Percentiles rank a stretch among this genome's conserved stretches.
Conservation (phyloP, 1,140 invertebrate genomes). For the Leptopilina boulardi region DNA sequence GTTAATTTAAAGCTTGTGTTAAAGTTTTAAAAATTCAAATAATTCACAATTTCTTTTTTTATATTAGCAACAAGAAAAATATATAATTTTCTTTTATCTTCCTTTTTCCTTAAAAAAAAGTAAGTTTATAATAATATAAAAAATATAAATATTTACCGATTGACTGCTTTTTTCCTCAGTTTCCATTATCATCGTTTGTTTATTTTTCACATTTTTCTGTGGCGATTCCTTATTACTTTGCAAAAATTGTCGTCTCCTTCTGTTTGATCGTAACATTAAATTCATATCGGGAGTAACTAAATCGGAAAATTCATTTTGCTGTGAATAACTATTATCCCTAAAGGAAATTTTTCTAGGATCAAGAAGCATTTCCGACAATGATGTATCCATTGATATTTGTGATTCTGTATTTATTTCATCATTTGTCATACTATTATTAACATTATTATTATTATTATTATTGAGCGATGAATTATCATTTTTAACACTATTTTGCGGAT, state of each 20-base stretch:
- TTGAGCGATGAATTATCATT: constrained; percentile 41
- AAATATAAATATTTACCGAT: constrained; percentile 53
- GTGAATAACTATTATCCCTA: constrained; percentile 63
- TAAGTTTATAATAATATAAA: neutral
- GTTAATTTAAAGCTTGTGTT: too few relatives aligned
- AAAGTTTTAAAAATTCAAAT: too few relatives aligned
- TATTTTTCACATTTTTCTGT: constrained; percentile 46
- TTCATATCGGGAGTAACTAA: constrained; percentile 70
- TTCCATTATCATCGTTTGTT: neutral
- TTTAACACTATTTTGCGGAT: constrained; percentile 46
- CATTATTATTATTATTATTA: too few relatives aligned
- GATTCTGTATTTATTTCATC: constrained; percentile 56
- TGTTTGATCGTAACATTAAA: constrained; percentile 66
- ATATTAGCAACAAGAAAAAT: too few relatives aligned
- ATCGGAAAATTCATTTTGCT: constrained; percentile 68
- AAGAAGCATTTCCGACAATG: constrained; percentile 60
- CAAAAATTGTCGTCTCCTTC: constrained; percentile 59
- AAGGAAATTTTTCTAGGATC: constrained; percentile 71
- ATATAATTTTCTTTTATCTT: too few relatives aligned
- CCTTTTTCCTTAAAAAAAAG: too few relatives aligned
- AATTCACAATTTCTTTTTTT: too few relatives aligned
- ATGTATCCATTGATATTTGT: constrained; percentile 53
- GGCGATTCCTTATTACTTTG: constrained; percentile 54
- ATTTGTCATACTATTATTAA: constrained; percentile 43
- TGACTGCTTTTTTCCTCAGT: constrained; percentile 48